phyloP scores from a whole-genome alignment of 1,140 invertebrate genomes.

The Idris sp. region DNA sequence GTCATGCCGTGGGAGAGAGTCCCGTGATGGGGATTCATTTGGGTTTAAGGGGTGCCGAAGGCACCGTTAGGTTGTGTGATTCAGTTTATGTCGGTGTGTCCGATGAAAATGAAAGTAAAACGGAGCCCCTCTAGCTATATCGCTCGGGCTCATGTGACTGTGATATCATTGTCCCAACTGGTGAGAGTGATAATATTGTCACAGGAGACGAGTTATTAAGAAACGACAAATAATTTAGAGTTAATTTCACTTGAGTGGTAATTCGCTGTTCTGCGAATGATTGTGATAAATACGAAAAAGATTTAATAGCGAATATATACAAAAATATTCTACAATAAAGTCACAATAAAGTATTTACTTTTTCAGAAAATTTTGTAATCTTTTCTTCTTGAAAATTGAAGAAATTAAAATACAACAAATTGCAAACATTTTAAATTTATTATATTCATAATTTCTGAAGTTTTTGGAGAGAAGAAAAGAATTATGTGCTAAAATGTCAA shows the following conservation, averaged over 20 bases:
- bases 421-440: too few species aligned
- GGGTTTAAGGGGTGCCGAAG: slow-evolving; percentile 66
- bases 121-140: slow-evolving; percentile 71
- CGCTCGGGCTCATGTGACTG: slow-evolving; percentile 74
- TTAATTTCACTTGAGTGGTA: slow-evolving; percentile 1
- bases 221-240: slow-evolving; percentile 16
- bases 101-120: slow-evolving; percentile 55
- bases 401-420: too few species aligned
- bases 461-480: too few species aligned
- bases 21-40: slow-evolving; percentile 76
- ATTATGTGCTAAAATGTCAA: too few species aligned
- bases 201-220: slow-evolving; percentile 35
- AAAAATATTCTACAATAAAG: too few species aligned
- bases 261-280: background rate
- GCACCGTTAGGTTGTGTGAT: slow-evolving; percentile 71
- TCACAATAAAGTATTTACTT: too few species aligned
- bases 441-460: too few species aligned
- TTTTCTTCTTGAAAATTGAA: too few species aligned
- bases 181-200: slow-evolving; percentile 9
- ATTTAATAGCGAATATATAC: too few species aligned
- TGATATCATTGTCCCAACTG: slow-evolving; percentile 38
- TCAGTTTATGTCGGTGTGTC: slow-evolving; percentile 71
- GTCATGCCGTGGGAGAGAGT: slow-evolving; percentile 64
- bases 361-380: too few species aligned
- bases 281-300: slow-evolving; percentile 1